Percentiles rank a stretch among this genome's conserved stretches.
Conservation (phyloP, 2,797 vertebrate species). For the Enteromius anoplus region DNA sequence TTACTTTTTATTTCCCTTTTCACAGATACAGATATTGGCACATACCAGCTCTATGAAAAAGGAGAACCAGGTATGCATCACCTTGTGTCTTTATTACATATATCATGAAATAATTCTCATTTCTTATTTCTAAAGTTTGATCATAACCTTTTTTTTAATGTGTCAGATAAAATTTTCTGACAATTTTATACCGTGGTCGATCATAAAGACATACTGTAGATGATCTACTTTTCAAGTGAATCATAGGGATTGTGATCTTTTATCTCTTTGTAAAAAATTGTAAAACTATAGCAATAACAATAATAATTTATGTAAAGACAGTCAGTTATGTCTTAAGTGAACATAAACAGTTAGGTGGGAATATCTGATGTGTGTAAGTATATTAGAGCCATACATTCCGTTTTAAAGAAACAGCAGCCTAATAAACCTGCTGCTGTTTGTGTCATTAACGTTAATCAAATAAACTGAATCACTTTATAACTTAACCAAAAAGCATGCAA, state of each 20-base stretch:
- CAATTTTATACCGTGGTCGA: not conserved
- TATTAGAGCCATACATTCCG: not conserved
- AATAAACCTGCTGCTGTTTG: not conserved
- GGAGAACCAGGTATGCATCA: constrained; percentile 87
- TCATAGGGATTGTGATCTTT: not conserved
- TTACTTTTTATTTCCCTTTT: constrained; percentile 56
- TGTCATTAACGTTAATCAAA: not conserved
- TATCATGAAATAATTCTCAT: not conserved
- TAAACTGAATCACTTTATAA: not conserved
- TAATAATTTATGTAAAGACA: not conserved
- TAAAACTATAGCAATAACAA: not conserved
- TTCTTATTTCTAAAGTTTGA: not conserved
- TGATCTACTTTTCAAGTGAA: not conserved
- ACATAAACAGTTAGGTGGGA: not conserved
- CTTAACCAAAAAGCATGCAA: not conserved
- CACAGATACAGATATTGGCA: constrained; percentile 91
- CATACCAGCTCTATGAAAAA: constrained; percentile 91
- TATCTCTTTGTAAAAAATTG: not conserved
- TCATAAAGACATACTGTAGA: not conserved
- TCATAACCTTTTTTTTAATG: not conserved
- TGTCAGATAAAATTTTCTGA: not conserved
- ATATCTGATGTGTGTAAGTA: not conserved
- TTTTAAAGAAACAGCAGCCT: not conserved
- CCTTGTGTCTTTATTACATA: constrained; percentile 5
- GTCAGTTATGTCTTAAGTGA: not conserved